Conservation (phyloP, 2,797 vertebrate species). For the Neosilurus mollespiculum region DNA sequence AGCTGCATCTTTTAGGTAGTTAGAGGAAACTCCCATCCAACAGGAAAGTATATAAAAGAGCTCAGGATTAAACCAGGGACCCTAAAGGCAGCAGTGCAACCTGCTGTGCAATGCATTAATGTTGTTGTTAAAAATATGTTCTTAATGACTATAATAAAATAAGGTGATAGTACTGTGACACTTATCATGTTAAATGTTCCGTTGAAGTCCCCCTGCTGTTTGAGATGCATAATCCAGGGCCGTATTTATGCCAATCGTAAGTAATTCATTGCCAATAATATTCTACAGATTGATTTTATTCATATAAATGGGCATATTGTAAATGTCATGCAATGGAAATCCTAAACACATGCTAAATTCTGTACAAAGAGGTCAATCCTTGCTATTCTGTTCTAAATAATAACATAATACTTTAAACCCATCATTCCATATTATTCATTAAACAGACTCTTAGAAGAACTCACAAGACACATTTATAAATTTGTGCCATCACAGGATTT, state of each 20-base stretch:
- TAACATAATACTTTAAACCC: neutral
- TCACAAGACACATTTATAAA: neutral
- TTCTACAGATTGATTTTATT: neutral
- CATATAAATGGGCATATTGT: neutral
- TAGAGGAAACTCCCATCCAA: neutral
- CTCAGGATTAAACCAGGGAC: neutral
- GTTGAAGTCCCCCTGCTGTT: neutral
- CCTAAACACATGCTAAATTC: neutral
- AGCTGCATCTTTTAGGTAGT: neutral
- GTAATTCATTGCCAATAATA: conserved; percentile 10
- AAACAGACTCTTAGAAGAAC: neutral
- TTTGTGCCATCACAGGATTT: neutral
- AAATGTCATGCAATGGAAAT: neutral
- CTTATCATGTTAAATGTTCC: neutral
- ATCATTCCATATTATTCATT: neutral
- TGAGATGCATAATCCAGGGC: neutral
- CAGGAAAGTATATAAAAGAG: neutral
- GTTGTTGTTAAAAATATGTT: conserved; percentile 1
- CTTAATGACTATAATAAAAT: conserved; percentile 10
- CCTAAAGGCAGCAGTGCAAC: neutral
- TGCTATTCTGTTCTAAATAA: neutral
- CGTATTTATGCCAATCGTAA: conserved; percentile 2
- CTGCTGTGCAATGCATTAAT: neutral
- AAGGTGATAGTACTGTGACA: neutral
- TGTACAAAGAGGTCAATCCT: neutral